phyloP scores from a whole-genome alignment of 2,113 vertebrate species.

The Ammodramus savannarum region DNA sequence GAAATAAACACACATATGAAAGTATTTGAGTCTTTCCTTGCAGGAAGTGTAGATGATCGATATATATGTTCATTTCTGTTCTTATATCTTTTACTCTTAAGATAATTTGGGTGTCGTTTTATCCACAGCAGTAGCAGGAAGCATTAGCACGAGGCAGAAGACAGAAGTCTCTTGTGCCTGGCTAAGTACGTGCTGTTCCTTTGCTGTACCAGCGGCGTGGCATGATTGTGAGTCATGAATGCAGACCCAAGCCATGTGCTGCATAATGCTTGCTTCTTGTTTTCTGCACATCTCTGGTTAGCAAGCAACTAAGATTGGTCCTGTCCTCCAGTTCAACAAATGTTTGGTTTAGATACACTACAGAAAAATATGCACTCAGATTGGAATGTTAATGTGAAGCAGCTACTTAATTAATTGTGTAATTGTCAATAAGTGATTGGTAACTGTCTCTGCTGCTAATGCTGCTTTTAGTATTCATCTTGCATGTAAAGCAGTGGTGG shows the following conservation, averaged over 20 bases:
- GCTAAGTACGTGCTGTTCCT: background rate
- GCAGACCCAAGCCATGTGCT: background rate
- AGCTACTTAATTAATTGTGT: background rate
- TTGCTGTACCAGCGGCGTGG: background rate
- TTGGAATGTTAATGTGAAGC: background rate
- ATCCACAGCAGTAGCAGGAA: background rate
- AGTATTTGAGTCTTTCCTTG: background rate
- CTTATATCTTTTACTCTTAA: background rate
- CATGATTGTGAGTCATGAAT: slow-evolving; percentile 4
- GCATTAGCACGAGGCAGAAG: background rate
- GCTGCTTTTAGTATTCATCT: slow-evolving; percentile 3
- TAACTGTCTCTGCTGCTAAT: background rate
- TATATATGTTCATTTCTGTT: background rate
- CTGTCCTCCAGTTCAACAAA: background rate
- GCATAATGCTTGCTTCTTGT: background rate
- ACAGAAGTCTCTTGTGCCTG: background rate
- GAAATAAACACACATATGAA: background rate
- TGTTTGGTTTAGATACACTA: background rate
- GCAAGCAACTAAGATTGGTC: background rate
- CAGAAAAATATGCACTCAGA: background rate
- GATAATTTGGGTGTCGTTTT: background rate
- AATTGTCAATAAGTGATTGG: background rate
- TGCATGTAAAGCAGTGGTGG: background rate
- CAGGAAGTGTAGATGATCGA: fast-evolving
- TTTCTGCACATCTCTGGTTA: background rate